Conservation (phyloP, 2,797 vertebrate genomes). For the Channallabes apus region DNA sequence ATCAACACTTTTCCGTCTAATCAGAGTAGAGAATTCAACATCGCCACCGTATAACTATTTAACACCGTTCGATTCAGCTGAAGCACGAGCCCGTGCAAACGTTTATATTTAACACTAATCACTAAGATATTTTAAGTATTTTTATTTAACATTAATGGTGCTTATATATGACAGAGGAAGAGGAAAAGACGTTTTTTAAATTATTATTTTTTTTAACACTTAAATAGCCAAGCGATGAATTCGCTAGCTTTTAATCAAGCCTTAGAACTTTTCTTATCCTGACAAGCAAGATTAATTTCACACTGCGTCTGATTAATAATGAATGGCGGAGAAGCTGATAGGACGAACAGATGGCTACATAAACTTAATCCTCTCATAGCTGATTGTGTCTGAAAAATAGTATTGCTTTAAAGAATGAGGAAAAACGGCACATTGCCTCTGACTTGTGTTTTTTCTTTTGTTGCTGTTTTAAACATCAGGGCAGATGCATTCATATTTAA, state of each 20-base stretch:
- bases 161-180: not conserved
- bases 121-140: not conserved
- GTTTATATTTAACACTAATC: not conserved
- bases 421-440: not conserved
- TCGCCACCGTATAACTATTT: not conserved
- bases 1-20: not conserved
- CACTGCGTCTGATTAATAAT: constrained; percentile 14
- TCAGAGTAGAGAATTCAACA: not conserved
- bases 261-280: not conserved
- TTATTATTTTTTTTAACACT: not conserved
- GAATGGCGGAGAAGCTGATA: not conserved
- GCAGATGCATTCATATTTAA: constrained; percentile 20
- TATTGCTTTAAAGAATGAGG: not conserved
- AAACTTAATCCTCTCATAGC: not conserved
- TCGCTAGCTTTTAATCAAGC: constrained; percentile 19
- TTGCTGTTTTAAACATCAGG: constrained; percentile 12
- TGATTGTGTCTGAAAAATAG: not conserved
- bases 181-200: not conserved
- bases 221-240: constrained; percentile 33
- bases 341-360: constrained; percentile 12
- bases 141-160: not conserved
- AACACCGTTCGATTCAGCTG: not conserved
- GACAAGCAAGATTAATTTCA: constrained; percentile 7
- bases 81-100: not conserved
- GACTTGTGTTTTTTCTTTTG: not conserved